These are phyloP conservation scores for Mus caroli DNA, from an alignment of 2,797 vertebrate species.

Conservation along the genomic window DNA sequence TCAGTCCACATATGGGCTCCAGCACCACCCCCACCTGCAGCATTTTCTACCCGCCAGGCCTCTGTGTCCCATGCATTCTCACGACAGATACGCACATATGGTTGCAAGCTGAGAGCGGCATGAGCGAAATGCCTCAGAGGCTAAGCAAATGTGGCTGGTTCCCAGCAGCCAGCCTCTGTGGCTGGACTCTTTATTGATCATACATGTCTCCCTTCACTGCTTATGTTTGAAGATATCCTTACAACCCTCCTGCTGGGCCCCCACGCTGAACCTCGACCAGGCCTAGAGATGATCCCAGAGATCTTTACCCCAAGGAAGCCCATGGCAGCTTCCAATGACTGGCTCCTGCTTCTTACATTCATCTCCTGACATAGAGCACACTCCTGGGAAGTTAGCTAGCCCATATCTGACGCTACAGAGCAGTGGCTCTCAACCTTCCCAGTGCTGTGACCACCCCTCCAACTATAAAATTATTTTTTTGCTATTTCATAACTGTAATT, in stretches of 20 bases:
- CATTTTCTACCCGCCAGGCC: too few relatives aligned
- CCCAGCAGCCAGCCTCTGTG: neutral
- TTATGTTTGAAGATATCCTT: neutral
- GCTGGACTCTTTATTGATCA: neutral
- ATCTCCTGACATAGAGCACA: accelerated
- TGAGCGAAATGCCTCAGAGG: neutral
- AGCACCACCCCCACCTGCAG: too few relatives aligned
- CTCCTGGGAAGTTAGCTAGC: neutral
- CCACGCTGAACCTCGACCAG: neutral
- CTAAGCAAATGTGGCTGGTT: neutral
- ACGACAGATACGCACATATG: neutral
- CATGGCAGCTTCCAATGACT: neutral
- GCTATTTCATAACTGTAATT: neutral
- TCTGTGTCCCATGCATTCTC: neutral
- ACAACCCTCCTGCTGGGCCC: neutral
- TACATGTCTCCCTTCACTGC: neutral
- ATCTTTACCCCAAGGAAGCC: neutral
- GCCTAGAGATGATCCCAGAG: neutral
- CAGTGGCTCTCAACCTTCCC: neutral
- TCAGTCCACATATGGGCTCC: too few relatives aligned
- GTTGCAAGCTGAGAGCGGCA: neutral
- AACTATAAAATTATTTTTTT: neutral
- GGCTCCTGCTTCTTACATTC: neutral
- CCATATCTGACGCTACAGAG: neutral
- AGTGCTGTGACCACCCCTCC: neutral